Evolutionary conservation across 2,888 invertebrate species (phyloP).

Genomic region (Drosophila stalkeri): DNA sequence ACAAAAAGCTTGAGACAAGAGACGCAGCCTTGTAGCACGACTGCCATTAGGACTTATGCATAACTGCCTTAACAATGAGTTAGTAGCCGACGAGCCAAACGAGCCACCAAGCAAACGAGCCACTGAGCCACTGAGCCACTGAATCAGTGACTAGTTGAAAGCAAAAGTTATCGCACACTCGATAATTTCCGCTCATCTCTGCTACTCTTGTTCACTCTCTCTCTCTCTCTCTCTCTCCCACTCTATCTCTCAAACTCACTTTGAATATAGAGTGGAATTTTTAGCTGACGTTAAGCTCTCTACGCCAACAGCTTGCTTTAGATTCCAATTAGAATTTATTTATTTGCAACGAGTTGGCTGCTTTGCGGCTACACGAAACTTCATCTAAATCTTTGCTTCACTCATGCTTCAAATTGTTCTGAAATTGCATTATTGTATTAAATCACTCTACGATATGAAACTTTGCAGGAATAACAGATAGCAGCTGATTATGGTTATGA

Average conservation of each 20-base stretch:
- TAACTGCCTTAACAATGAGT: constrained; percentile 38
- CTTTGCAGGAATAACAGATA: neutral
- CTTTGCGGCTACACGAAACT: neutral
- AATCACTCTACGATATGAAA: neutral
- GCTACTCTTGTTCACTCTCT: neutral
- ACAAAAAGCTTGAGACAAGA: constrained; percentile 21
- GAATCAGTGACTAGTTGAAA: constrained; percentile 9
- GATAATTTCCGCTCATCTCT: constrained; percentile 10
- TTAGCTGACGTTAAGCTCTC: constrained; percentile 6
- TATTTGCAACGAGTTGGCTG: constrained; percentile 4
- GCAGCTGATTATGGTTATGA: neutral
- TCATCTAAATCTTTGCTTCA: neutral
- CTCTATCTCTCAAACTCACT: neutral
- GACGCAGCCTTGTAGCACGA: neutral
- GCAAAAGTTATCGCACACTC: constrained; percentile 40
- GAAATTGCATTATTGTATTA: neutral
- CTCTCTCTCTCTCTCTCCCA: neutral
- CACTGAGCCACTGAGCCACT: constrained; percentile 1
- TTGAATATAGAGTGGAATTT: constrained; percentile 16
- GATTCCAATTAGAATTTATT: constrained; percentile 5
- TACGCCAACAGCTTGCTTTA: neutral
- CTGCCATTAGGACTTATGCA: constrained; percentile 50
- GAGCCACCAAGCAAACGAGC: neutral
- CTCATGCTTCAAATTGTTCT: neutral
- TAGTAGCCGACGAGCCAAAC: constrained; percentile 6